phyloP scores from a whole-genome alignment of 2,888 invertebrate species.

The Phymatocera aterrima region DNA sequence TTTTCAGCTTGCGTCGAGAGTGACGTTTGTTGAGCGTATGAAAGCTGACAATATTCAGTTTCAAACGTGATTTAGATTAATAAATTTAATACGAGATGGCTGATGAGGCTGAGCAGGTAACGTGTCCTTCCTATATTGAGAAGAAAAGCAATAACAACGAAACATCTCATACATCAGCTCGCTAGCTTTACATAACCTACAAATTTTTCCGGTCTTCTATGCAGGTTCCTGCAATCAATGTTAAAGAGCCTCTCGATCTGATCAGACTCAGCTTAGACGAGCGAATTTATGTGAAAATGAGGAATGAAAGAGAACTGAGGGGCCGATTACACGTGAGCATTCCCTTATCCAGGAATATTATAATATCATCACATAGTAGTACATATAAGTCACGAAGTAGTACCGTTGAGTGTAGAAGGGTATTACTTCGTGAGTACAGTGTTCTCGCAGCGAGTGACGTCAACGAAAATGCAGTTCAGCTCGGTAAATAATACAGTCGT shows the following conservation, averaged over 20 bases:
- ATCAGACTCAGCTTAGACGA: conserved; percentile 98
- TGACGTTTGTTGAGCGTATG: conserved; percentile 18
- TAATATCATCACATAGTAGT: not conserved
- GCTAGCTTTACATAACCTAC: not conserved
- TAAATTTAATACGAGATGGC: conserved; percentile 58
- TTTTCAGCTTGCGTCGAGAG: not conserved
- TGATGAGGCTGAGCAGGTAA: conserved; percentile 70
- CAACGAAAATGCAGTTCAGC: no score
- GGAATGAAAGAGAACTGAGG: conserved; percentile 97
- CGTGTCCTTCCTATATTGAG: not conserved
- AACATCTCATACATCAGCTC: not conserved
- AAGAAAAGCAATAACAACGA: not conserved
- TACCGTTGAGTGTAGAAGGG: not conserved
- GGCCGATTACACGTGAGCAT: conserved; percentile 93
- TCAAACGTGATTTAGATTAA: not conserved
- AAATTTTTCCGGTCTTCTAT: not conserved
- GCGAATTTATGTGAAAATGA: conserved; percentile 99
- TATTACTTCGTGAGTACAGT: no score
- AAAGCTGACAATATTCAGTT: not conserved
- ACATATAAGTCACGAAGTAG: not conserved
- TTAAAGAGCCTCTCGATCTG: conserved; percentile 98
- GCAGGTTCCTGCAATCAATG: conserved; percentile 90
- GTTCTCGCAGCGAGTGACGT: no score
- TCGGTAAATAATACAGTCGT: not conserved
- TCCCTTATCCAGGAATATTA: no score